Evolutionary conservation across 2,797 vertebrate genomes (phyloP).

Genomic region (Poecilia wingei): DNA sequence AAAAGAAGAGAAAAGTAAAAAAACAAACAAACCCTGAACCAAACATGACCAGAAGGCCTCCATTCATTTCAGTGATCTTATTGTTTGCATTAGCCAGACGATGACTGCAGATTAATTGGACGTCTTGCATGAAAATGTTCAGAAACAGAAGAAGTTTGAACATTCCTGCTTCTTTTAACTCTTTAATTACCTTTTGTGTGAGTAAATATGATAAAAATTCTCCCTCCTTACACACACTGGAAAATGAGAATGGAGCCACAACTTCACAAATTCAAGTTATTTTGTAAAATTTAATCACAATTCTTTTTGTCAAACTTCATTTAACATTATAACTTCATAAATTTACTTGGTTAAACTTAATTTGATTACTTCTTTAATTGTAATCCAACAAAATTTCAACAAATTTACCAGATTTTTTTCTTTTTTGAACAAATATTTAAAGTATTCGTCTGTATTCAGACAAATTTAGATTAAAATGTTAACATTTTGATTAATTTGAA

Average conservation of each 20-base stretch:
- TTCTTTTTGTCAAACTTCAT: no score
- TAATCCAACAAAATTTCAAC: background rate
- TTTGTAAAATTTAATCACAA: no score
- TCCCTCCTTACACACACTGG: background rate
- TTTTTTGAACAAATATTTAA: background rate
- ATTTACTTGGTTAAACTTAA: no score
- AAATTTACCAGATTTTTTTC: background rate
- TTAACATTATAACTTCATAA: no score
- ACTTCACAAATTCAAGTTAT: no score
- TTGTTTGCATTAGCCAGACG: background rate
- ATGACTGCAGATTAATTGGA: background rate
- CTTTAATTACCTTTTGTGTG: background rate
- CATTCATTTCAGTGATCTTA: background rate
- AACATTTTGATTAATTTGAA: background rate
- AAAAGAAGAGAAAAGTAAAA: conserved; percentile 10
- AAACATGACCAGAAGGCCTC: conserved; percentile 13
- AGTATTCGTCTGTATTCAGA: background rate
- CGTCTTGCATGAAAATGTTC: background rate
- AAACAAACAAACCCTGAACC: conserved; percentile 5
- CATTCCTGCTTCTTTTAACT: conserved; percentile 28
- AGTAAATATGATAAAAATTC: background rate
- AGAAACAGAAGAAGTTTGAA: conserved; percentile 20
- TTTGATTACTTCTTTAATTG: no score
- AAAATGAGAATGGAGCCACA: no score
- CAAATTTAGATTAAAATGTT: background rate